Conservation (phyloP, 2,888 invertebrate genomes). For the Himalopsyche tibetana region DNA sequence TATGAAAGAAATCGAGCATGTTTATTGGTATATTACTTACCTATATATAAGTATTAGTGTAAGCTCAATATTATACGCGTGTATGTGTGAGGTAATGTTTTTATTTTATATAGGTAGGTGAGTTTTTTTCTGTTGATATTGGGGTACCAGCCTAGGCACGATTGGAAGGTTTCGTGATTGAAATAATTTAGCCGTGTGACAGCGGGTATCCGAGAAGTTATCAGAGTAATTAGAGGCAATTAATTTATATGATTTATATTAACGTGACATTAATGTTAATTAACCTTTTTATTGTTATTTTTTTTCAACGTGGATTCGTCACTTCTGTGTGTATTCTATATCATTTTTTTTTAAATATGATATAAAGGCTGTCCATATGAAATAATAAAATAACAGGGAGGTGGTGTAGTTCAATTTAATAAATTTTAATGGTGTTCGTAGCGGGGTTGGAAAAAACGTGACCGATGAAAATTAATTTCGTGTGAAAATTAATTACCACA, state of each 20-base stretch:
- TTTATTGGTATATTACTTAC: conserved; percentile 44
- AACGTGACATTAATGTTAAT: no score
- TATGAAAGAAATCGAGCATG: not conserved
- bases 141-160: conserved; percentile 49
- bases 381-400: no score
- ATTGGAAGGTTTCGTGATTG: conserved; percentile 58
- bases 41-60: not conserved
- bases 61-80: not conserved
- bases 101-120: conserved; percentile 51
- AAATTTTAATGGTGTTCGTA: no score
- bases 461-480: no score
- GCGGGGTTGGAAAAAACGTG: not conserved
- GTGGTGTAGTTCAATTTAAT: no score
- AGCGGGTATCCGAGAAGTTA: conserved; percentile 47
- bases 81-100: conserved; percentile 30
- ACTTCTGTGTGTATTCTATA: no score
- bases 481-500: no score
- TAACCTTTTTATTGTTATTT: no score
- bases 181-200: conserved; percentile 59
- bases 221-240: conserved; percentile 39
- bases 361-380: no score
- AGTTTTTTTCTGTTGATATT: conserved; percentile 34
- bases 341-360: no score
- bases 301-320: no score
- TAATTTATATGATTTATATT: not conserved